Percentiles rank a stretch among this genome's conserved stretches.
Conservation (phyloP, 2,888 invertebrate species). For the Chalcis sispes region DNA sequence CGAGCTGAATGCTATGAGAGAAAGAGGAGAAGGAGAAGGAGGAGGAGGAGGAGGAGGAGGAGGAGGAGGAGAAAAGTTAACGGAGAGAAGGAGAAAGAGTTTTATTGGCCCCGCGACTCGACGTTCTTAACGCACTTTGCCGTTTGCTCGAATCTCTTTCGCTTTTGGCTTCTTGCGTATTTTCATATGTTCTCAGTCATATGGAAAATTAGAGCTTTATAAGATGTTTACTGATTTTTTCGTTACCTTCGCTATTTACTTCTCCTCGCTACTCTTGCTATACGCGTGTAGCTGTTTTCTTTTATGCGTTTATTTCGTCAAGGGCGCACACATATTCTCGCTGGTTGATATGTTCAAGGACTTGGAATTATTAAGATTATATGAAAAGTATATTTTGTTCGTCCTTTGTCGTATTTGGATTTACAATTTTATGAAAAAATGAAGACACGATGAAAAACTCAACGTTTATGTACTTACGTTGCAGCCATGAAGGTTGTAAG, state of each 20-base stretch:
- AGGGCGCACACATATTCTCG: background rate
- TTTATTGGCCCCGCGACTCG: slow-evolving; percentile 75
- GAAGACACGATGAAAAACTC: no score
- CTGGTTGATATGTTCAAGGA: background rate
- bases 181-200: slow-evolving; percentile 75
- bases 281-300: background rate
- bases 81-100: slow-evolving; percentile 65
- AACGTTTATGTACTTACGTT: no score
- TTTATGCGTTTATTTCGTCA: background rate
- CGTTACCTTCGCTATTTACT: background rate
- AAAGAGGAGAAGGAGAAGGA: slow-evolving; percentile 44
- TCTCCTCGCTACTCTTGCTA: background rate
- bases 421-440: no score
- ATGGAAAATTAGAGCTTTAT: slow-evolving; percentile 75
- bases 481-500: no score
- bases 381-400: background rate
- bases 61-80: background rate
- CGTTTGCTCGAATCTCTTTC: slow-evolving; percentile 64
- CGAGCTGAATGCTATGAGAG: slow-evolving; percentile 55
- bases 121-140: slow-evolving; percentile 70
- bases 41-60: background rate
- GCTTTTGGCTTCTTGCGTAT: slow-evolving; percentile 71
- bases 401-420: no score
- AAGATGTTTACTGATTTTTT: slow-evolving; percentile 11
- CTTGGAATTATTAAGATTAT: slow-evolving; percentile 27